Base-by-base conservation (phyloP, 1,140 invertebrate species). In the Anagrus nilaparvatae region DNA sequence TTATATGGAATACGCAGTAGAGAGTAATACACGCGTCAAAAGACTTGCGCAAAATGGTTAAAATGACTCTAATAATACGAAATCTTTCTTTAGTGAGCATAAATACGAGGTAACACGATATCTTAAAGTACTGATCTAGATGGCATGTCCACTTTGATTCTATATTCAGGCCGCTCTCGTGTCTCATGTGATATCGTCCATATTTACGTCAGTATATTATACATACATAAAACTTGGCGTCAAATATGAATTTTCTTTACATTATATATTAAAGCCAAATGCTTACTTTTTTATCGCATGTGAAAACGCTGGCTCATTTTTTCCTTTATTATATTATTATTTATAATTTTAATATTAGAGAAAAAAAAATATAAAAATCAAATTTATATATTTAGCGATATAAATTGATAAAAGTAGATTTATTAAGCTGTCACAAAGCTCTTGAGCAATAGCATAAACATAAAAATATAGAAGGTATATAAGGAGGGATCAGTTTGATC, bases 61-160 rank as follows among this genome's bases (percentile, higher is more conserved):
- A 55, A 63, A 61, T 56, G 52, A 50, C 59, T 53, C 56, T 63
- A 61, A 63, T 61, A 61, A 63, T 59, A 58, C 58, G 53, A 63
- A 60, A 63, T 61, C 60, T 60, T 47, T 49, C 40, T n/a, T n/a
- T n/a, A n/a, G n/a, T 44, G 49, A 50, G 50, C 58, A 60, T 63
- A 61, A 63, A 60, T 63, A 61, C 52, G 52, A 56, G 50, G 50
- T 36, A 44, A 49, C 53, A 39, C 33, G 54, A 60, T 62, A 61
- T 61, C 55, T 27, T 6, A 12, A 12, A 8, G 24, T 6, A 12
- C 24, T 27, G 54, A 60, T 61, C 55, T 59, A 33, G 48, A 55
- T 61, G 58, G 60, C 60, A 61, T 61, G 60, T 61, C 60, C 50
- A 55, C 38, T 45, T n/a, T n/a, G n/a, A n/a, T n/a, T n/a, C n/a